Base-by-base conservation (phyloP, 1,140 invertebrate genomes). In the Drosophila simulans region DNA sequence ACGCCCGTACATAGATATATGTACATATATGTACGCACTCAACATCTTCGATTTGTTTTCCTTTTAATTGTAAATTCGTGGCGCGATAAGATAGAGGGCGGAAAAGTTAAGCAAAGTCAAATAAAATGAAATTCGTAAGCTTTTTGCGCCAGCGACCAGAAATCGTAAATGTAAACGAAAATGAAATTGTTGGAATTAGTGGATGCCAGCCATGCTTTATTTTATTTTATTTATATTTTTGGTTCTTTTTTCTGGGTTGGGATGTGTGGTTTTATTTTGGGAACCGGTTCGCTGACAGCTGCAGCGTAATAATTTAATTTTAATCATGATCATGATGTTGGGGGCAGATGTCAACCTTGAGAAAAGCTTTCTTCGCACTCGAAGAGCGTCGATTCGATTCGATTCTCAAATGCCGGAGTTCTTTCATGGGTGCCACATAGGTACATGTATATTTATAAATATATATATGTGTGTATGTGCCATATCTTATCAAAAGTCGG, bases 261-360 rank as follows among this genome's bases (percentile, higher is more conserved):
- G 53, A 53, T 52, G 34, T 34, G 53, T 53, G 64, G 62, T 53
- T 70, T 66, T 86, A 85, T 86, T 86, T 86, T 82, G 53, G 74
- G 77, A 85, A 85, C 81, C 72, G 56, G 77, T 80, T 77, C 43
- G 48, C 46, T 55, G 81, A 66, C 81, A 85, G 77, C 80, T 83
- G 80, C 80, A 83, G 68, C 58, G 58, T 58, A 75, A 52, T 74
- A 53, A 56, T 63, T 79, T 78, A 27, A 39, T 25, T 68, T 40
- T 68, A 12, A 46, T 43, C 51, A 39, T 49, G 34, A 66, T 34
- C 27, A 64, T 65, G 17, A 66, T 25, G 37, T 37, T 45, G 49
- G 40, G 31, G 63, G 49, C 59, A 82, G 66, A 68, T 78, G 74
- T 68, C 83, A 85, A 78, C 82, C 82, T 85, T 85, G 82, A 55